Evolutionary conservation across 2,888 invertebrate species (phyloP).

Genomic region (Ochropleura plecta): DNA sequence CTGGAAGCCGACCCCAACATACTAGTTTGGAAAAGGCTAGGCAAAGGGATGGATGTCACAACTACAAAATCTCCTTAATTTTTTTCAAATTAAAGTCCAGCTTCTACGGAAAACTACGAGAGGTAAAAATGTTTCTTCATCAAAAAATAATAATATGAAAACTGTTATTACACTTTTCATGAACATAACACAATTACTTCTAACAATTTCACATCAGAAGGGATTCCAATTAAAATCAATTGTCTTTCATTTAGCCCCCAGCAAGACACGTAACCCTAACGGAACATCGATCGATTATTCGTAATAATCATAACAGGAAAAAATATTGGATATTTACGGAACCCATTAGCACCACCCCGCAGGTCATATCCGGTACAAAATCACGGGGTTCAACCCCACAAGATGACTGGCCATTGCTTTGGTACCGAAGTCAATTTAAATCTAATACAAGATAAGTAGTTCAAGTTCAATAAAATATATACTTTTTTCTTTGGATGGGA

Average conservation of each 20-base stretch:
- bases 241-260: slow-evolving; percentile 64
- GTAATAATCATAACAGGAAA: slow-evolving; percentile 70
- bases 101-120: neutral
- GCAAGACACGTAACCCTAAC: slow-evolving; percentile 69
- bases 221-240: slow-evolving; percentile 34
- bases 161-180: neutral
- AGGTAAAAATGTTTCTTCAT: neutral
- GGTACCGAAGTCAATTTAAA: slow-evolving; percentile 77
- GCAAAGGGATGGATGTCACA: too few species aligned
- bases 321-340: slow-evolving; percentile 78
- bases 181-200: slow-evolving; percentile 3
- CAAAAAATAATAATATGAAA: neutral
- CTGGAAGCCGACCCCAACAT: too few species aligned
- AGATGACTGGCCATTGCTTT: slow-evolving; percentile 77
- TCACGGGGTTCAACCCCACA: slow-evolving; percentile 79
- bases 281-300: slow-evolving; percentile 70
- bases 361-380: slow-evolving; percentile 85
- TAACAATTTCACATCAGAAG: slow-evolving; percentile 8
- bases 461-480: slow-evolving; percentile 28
- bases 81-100: neutral
- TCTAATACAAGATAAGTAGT: slow-evolving; percentile 74
- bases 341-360: slow-evolving; percentile 84
- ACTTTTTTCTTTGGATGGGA: too few species aligned
- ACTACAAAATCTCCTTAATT: neutral
- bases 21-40: too few species aligned